Base-by-base conservation (phyloP, 2,113 vertebrate genomes). In the Tachysurus vachellii region DNA sequence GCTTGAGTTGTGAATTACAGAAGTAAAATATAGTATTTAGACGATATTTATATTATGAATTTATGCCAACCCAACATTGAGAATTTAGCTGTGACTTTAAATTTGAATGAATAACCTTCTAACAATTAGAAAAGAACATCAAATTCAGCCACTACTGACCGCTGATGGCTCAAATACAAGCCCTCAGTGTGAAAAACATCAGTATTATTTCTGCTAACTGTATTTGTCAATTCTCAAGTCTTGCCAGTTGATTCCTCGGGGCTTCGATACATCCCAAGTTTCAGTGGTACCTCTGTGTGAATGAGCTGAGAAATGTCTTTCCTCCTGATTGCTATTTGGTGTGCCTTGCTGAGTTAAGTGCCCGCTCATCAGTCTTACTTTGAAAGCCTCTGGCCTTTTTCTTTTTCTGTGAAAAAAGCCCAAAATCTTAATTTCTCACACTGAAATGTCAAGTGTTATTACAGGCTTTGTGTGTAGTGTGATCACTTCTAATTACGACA, bases 291-390 rank as follows among this genome's bases (percentile, higher is more conserved):
- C 13, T 42, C 50, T 42, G 47, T 90, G 36, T 90, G 81, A 84
- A 86, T 61, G 59, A 50, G 66, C 77, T 90, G 82, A 70, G 61
- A 80, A 62, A 87, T 80, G 82, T 85, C 61, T 71, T 76, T 81
- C 68, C 36, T 82, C 66, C 42, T 88, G 76, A 88, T 90, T 90
- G 76, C 76, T 44, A 80, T 90, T 87, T 85, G 16, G 42, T 82
- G 61, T 77, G 75, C 79, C 85, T 88, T 88, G 87, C 87, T 86
- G 89, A 82, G 87, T 88, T 85, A 88, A 88, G 87, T 88, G 87
- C 85, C 77, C 59, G 61, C 68, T 90, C 87, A 62, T 87, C 85
- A 88, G 85, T 44, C 56, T 44, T 62, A 42, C 44, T 26, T 61
- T 73, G 77, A 68, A 89, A 85, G 56, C 44, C 62, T 83, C 62